Conservation (phyloP, 2,888 invertebrate genomes). For the Deilephila porcellus region DNA sequence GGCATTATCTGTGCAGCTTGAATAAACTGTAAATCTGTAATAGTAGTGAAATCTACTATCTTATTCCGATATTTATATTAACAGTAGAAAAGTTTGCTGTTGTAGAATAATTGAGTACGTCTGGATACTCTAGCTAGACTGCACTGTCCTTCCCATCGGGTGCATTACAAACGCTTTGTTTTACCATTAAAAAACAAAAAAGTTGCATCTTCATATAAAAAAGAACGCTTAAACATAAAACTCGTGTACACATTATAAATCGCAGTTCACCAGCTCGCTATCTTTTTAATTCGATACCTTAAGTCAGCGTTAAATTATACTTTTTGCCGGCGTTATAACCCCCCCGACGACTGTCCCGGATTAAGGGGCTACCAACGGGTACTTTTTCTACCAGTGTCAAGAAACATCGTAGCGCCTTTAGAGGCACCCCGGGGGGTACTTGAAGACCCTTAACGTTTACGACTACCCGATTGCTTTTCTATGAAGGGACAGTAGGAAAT, state of each 20-base stretch:
- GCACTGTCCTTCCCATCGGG: too few species aligned
- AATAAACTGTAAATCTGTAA: too few species aligned
- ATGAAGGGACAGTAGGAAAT: constrained; percentile 77
- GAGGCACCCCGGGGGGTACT: constrained; percentile 85
- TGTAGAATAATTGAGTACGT: too few species aligned
- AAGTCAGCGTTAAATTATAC: constrained; percentile 84
- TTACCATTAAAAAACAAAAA: too few species aligned
- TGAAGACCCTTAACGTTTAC: constrained; percentile 86
- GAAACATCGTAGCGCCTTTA: constrained; percentile 80
- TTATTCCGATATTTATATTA: too few species aligned
- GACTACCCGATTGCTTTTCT: constrained; percentile 87
- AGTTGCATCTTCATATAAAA: background rate
- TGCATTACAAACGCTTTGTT: too few species aligned
- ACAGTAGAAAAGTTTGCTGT: too few species aligned
- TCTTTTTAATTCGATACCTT: constrained; percentile 82
- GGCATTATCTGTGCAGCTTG: too few species aligned
- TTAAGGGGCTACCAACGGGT: constrained; percentile 73
- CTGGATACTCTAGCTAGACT: too few species aligned
- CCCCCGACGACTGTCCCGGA: constrained; percentile 76
- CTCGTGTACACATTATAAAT: constrained; percentile 11
- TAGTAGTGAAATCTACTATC: too few species aligned
- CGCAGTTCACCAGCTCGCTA: constrained; percentile 10
- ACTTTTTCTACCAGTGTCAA: constrained; percentile 80
- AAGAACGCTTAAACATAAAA: background rate
- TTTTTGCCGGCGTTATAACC: constrained; percentile 80